Percentiles rank a stretch among this genome's conserved stretches.
Conservation (phyloP, 2,797 vertebrate species). For the Hippoglossus hippoglossus region DNA sequence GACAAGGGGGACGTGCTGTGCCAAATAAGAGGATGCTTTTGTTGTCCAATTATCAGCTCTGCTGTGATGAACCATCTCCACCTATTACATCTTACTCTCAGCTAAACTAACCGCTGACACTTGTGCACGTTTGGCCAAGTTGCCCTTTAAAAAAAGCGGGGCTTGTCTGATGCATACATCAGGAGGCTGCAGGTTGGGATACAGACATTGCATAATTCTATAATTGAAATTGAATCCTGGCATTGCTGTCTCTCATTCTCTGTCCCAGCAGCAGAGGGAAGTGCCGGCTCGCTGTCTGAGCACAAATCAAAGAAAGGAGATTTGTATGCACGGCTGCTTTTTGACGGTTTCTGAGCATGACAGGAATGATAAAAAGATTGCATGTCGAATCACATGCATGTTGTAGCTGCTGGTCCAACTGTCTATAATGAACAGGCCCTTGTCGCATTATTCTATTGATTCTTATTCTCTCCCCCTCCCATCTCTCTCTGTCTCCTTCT, state of each 20-base stretch:
- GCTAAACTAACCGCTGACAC: conserved; percentile 33
- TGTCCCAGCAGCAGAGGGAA: conserved; percentile 64
- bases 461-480: conserved; percentile 72
- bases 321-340: conserved; percentile 30
- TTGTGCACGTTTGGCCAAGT: conserved; percentile 8
- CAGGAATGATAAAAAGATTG: conserved; percentile 10
- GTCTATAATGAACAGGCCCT: conserved; percentile 60
- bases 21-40: conserved; percentile 50
- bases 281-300: conserved; percentile 59
- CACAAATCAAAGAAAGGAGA: conserved; percentile 54
- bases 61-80: conserved; percentile 26
- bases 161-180: conserved; percentile 26
- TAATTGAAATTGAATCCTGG: conserved; percentile 59
- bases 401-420: conserved; percentile 19
- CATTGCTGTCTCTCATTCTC: conserved; percentile 51
- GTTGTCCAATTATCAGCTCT: conserved; percentile 47
- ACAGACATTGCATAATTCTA: conserved; percentile 77
- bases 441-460: conserved; percentile 85
- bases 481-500: conserved; percentile 44
- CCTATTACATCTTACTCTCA: conserved; percentile 3
- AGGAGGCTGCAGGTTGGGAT: conserved; percentile 31
- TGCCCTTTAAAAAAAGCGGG: conserved; percentile 5
- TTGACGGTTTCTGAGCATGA: conserved; percentile 27
- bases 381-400: conserved; percentile 3
- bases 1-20: conserved; percentile 47